Evolutionary conservation across 2,888 invertebrate genomes (phyloP).

Genomic region (Xestia c-nigrum): DNA sequence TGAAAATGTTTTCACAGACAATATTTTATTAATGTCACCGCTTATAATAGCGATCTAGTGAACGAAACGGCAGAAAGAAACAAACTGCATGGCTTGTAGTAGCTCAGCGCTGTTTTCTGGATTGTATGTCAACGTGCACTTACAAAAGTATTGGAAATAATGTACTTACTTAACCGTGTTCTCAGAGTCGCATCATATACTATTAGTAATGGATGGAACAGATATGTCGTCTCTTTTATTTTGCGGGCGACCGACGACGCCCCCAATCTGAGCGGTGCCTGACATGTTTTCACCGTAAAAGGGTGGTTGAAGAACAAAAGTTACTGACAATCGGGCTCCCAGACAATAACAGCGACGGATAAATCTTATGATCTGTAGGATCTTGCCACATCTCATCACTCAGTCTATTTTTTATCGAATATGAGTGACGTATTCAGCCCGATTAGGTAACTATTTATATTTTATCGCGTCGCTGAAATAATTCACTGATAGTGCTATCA

Average conservation of each 20-base stretch:
- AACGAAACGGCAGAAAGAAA: neutral
- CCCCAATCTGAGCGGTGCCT: slow-evolving; percentile 39
- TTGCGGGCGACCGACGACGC: slow-evolving; percentile 44
- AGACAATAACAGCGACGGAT: slow-evolving; percentile 27
- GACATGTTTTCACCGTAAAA: slow-evolving; percentile 57
- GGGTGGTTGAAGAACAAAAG: slow-evolving; percentile 51
- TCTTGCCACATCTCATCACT: slow-evolving; percentile 38
- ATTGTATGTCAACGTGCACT: slow-evolving; percentile 28
- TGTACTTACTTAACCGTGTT: slow-evolving; percentile 25
- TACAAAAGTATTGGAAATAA: slow-evolving; percentile 42
- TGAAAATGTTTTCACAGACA: slow-evolving; percentile 11
- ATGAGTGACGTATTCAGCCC: slow-evolving; percentile 1
- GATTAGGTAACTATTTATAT: slow-evolving; percentile 21
- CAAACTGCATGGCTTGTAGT: slow-evolving; percentile 1
- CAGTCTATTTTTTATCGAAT: slow-evolving; percentile 30
- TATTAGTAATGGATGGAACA: slow-evolving; percentile 26
- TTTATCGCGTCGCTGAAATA: slow-evolving; percentile 37
- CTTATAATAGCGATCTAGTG: slow-evolving; percentile 1
- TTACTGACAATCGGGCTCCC: slow-evolving; percentile 52
- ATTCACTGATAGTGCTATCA: slow-evolving; percentile 42
- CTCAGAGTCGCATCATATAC: slow-evolving; percentile 16
- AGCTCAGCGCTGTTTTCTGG: slow-evolving; percentile 8
- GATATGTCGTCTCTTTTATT: slow-evolving; percentile 49
- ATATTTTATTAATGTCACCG: slow-evolving; percentile 16
- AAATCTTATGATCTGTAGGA: slow-evolving; percentile 28